Evolutionary conservation across 2,797 vertebrate genomes (phyloP), one percentile per base, ranked within the genome.

Genomic region (Tenualosa thibaudeaui): DNA sequence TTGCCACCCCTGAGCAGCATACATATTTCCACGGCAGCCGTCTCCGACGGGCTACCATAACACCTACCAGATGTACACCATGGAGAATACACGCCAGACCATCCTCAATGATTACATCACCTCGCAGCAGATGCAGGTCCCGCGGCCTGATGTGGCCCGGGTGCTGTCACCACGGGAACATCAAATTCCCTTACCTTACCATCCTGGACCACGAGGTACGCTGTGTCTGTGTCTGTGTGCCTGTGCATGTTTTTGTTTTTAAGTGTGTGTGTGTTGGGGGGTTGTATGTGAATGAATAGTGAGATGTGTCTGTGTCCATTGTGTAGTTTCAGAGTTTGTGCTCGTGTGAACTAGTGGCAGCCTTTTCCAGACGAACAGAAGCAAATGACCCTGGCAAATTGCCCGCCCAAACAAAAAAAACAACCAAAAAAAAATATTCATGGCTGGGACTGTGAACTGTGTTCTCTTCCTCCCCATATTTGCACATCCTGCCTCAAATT

Each of bases 81-180:
- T 99, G 97, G 98, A 99, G 94, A 99, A 99, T 89, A 99, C 98
- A 0, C 94, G 98, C 4, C 98, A 99, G 96, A 99, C 98, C 88
- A 99, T 99, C 93, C 95, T 99, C 78, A 99, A 99, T 0, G 98
- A 99, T 92, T 99, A 99, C 91, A 99, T 99, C 94, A 99, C 98
- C 71, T 99, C 98, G 31, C 98, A 99, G 93, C 98, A 99, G 94
- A 99, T 99, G 98, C 98, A 98, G 86, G 97, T 97, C 90, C 95
- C 98, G 40, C 96, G 97, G 65, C 96, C 98, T 0, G 98, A 99
- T 58, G 93, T 98, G 84, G 92, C 95, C 40, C 93, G 98, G 88
- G 97, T 97, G 0, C 89, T 99, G 86, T 99, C 98, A 7, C 98
- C 98, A 65, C 94, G 97, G 89, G 98, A 99, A 89, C 97, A 97